These are phyloP conservation scores for Leptodactylus fuscus DNA, from an alignment of 2,113 vertebrate genomes.

Conservation along the genomic window DNA sequence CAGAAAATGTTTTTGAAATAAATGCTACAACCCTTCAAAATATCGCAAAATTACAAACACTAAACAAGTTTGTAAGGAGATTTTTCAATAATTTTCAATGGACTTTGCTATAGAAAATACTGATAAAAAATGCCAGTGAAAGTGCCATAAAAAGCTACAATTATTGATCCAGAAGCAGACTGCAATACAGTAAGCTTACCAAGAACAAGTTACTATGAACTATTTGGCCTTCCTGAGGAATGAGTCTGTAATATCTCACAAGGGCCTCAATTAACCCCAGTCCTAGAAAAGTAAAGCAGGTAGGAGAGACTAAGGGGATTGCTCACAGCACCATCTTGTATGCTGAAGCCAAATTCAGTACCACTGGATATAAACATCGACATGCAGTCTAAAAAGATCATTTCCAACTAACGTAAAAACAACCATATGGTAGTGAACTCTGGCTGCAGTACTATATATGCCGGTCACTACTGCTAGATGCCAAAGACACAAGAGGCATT, in stretches of 20 bases:
- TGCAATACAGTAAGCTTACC: neutral
- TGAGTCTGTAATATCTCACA: neutral
- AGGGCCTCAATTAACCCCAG: slow-evolving; percentile 8
- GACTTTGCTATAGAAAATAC: too few species aligned
- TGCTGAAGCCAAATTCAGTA: neutral
- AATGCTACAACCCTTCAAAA: too few species aligned
- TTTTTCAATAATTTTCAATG: too few species aligned
- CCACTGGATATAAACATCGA: neutral
- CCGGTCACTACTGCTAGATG: neutral
- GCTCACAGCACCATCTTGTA: neutral
- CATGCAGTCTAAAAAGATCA: neutral
- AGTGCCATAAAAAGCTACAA: too few species aligned
- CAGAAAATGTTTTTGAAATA: too few species aligned
- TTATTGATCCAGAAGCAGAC: too few species aligned
- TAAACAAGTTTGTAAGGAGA: too few species aligned
- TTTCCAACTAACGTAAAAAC: neutral
- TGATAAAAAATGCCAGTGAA: too few species aligned
- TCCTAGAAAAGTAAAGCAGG: neutral
- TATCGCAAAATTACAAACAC: too few species aligned
- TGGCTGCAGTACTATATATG: neutral
- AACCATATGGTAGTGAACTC: neutral
- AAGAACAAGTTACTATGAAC: neutral
- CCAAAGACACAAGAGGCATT: neutral
- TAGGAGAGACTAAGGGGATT: neutral
- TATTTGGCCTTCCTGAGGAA: too few species aligned